Percentiles rank a stretch among this genome's conserved stretches.
phyloP scores from a whole-genome alignment of 2,888 invertebrate species.

The Gnatocerus cornutus region DNA sequence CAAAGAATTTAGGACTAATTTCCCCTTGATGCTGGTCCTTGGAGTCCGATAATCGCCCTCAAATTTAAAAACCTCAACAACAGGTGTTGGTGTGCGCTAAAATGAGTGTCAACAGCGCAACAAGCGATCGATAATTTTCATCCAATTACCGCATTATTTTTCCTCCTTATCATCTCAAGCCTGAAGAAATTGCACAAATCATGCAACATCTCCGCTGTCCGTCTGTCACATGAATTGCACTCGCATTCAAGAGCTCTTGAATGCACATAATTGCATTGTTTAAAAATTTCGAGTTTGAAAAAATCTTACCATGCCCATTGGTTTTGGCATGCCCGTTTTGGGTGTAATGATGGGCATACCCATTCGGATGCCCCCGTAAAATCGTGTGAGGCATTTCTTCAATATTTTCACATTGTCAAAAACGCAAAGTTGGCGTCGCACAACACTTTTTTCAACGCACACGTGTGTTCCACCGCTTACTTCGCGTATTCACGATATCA shows the following conservation, averaged over 20 bases:
- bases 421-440: slow-evolving; percentile 3
- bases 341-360: slow-evolving; percentile 60
- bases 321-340: slow-evolving; percentile 63
- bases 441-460: slow-evolving; percentile 39
- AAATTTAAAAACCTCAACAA: no score
- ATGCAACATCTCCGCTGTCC: slow-evolving; percentile 4
- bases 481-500: slow-evolving; percentile 15
- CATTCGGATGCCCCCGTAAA: slow-evolving; percentile 59
- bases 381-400: slow-evolving; percentile 62
- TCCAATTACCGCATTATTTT: no score
- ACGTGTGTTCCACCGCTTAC: slow-evolving; percentile 45
- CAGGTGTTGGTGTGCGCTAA: no score
- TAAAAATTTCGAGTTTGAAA: slow-evolving; percentile 3
- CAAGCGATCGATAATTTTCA: no score
- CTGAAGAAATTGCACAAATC: background rate
- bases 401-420: slow-evolving; percentile 39
- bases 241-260: slow-evolving; percentile 32
- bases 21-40: no score
- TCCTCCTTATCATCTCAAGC: background rate
- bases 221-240: slow-evolving; percentile 17
- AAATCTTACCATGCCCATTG: slow-evolving; percentile 63
- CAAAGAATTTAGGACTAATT: no score
- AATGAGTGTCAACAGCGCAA: no score
- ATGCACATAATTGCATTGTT: slow-evolving; percentile 40
- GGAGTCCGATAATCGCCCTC: no score